Base-by-base conservation (phyloP, 2,888 invertebrate genomes). In the Latrodectus hesperus region DNA sequence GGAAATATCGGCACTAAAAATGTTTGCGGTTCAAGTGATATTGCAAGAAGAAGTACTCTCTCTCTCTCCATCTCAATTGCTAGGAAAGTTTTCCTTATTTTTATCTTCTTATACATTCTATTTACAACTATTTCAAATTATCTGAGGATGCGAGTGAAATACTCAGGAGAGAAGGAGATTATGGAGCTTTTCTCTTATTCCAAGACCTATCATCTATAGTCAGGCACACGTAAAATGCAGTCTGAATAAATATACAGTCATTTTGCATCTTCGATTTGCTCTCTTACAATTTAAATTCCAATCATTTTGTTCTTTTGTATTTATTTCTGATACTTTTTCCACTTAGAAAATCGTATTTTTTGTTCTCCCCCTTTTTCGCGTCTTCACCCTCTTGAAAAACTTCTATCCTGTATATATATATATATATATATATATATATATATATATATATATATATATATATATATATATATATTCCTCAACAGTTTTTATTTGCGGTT, bases 231-330 rank as follows among this genome's bases (percentile, higher is more conserved):
- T 80, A 64, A 72, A 80, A 60, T 80, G 72, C 64, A 72, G 64
- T 64, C 64, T 80, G 80, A 80, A 80, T 80, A 80, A 80, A 80
- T 80, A 80, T 80, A n/a, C 72, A 64, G 11, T 38, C 72, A 80
- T 80, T 80, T 80, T 80, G 80, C 72, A 80, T 80, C 80, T 72
- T 80, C 71, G 80, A 72, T 80, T 72, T 72, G 64, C 80, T 38
- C 51, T 60, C 60, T 80, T 80, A 72, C 71, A 80, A 80, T 80
- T 80, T 80, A 72, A 52, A 80, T 80, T 80, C 80, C 80, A 80
- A 72, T 80, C 72, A 71, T 80, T 80, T 80, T 51, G 72, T 71
- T 80, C 71, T 71, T 68, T 80, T 80, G 72, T 80, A 80, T 80
- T 80, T 71, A 72, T 80, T 64, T 80, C 52, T 77, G 17, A 80